Percentiles rank a stretch among this genome's conserved stretches.
phyloP scores from a whole-genome alignment of 2,888 invertebrate species.

The Nasonovia ribisnigri region DNA sequence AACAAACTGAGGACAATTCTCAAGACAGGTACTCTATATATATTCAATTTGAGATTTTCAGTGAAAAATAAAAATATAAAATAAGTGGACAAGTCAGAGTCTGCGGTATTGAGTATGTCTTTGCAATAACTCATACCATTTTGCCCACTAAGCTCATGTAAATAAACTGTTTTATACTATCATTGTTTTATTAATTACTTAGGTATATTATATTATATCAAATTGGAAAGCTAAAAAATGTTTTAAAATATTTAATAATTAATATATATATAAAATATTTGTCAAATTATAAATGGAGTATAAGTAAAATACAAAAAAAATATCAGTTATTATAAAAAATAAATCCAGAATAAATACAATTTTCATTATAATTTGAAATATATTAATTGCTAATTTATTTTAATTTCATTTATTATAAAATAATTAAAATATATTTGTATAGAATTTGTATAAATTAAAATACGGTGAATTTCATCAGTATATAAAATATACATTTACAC shows the following conservation, averaged over 20 bases:
- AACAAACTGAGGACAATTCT: constrained; percentile 41
- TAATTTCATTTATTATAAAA: too few species aligned
- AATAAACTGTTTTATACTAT: background rate
- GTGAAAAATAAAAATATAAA: background rate
- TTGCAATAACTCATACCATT: background rate
- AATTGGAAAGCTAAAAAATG: background rate
- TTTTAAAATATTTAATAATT: background rate
- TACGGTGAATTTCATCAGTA: too few species aligned
- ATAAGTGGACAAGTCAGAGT: background rate
- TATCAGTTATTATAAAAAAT: too few species aligned
- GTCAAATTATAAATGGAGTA: too few species aligned
- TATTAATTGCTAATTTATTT: too few species aligned
- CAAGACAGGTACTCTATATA: background rate
- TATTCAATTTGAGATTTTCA: constrained; percentile 28
- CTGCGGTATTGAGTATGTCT: background rate
- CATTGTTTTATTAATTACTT: background rate
- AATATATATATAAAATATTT: too few species aligned
- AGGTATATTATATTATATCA: background rate
- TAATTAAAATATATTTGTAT: too few species aligned
- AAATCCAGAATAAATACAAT: too few species aligned
- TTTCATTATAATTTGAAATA: too few species aligned
- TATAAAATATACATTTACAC: too few species aligned
- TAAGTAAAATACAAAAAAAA: too few species aligned
- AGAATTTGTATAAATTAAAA: too few species aligned
- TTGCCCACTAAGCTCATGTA: background rate